phyloP scores from a whole-genome alignment of 2,888 invertebrate species.

The Chalcis sispes region DNA sequence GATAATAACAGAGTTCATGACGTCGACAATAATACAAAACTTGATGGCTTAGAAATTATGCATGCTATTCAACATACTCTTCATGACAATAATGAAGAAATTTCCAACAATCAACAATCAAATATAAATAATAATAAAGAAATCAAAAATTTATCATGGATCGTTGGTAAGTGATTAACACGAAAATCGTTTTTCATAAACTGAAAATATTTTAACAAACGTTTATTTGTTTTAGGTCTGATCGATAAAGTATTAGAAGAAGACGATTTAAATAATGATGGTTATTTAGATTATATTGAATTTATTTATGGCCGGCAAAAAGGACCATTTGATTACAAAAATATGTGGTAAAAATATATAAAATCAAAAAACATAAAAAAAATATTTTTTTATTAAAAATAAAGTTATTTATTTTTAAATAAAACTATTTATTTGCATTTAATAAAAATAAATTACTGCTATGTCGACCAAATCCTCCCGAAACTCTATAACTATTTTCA shows the following conservation, averaged over 20 bases:
- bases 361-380: too few relatives aligned
- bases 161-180: slow-evolving; percentile 63
- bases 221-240: slow-evolving; percentile 80
- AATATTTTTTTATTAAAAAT: too few relatives aligned
- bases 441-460: too few relatives aligned
- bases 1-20: slow-evolving; percentile 85
- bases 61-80: slow-evolving; percentile 88
- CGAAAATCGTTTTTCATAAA: too few relatives aligned
- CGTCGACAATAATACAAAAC: slow-evolving; percentile 90
- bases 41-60: slow-evolving; percentile 93
- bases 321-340: too few relatives aligned
- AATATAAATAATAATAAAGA: slow-evolving; percentile 55
- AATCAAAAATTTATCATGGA: slow-evolving; percentile 64
- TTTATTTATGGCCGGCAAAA: slow-evolving; percentile 81
- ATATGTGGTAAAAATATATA: too few relatives aligned
- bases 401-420: too few relatives aligned
- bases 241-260: slow-evolving; percentile 90
- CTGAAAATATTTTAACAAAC: neutral
- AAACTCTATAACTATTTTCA: too few relatives aligned
- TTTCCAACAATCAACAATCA: slow-evolving; percentile 60
- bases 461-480: too few relatives aligned
- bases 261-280: slow-evolving; percentile 91
- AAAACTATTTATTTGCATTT: too few relatives aligned
- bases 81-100: slow-evolving; percentile 78
- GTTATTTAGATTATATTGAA: slow-evolving; percentile 91